These are phyloP conservation scores for Tetraneura akinire DNA, from an alignment of 1,140 invertebrate species.

Conservation along the genomic window DNA sequence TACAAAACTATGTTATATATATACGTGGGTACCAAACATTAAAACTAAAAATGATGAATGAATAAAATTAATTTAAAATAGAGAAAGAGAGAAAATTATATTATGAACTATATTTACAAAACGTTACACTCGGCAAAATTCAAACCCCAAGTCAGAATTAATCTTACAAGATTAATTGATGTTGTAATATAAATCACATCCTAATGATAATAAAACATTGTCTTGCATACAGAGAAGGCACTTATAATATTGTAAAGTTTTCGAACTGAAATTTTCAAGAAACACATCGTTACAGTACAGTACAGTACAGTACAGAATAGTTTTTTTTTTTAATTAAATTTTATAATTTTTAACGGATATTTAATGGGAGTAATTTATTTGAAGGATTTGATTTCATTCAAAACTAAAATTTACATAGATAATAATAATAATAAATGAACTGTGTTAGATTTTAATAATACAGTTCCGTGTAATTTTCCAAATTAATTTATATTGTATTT, in stretches of 20 bases:
- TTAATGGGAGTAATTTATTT: background rate
- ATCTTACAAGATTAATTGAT: conserved; percentile 29
- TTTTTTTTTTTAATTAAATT: too few species aligned
- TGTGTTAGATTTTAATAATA: conserved; percentile 1
- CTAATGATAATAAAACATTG: conserved; percentile 11
- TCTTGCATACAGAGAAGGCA: background rate
- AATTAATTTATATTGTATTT: conserved; percentile 21
- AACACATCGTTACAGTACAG: conserved; percentile 9
- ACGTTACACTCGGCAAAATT: too few species aligned
- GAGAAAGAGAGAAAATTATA: background rate
- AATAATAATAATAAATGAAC: background rate
- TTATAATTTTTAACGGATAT: conserved; percentile 1
- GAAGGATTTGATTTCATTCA: background rate
- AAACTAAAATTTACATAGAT: background rate
- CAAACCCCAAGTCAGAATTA: background rate
- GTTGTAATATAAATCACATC: background rate
- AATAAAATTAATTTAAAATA: conserved; percentile 11
- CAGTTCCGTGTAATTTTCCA: background rate
- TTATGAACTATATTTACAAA: too few species aligned
- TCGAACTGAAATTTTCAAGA: background rate
- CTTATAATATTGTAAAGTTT: conserved; percentile 7
- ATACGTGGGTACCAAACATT: too few species aligned
- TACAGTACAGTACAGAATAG: too few species aligned
- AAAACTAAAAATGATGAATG: conserved; percentile 19
- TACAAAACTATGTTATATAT: too few species aligned